Base-by-base conservation (phyloP, 1,140 invertebrate genomes). In the Nautilus pompilius region DNA sequence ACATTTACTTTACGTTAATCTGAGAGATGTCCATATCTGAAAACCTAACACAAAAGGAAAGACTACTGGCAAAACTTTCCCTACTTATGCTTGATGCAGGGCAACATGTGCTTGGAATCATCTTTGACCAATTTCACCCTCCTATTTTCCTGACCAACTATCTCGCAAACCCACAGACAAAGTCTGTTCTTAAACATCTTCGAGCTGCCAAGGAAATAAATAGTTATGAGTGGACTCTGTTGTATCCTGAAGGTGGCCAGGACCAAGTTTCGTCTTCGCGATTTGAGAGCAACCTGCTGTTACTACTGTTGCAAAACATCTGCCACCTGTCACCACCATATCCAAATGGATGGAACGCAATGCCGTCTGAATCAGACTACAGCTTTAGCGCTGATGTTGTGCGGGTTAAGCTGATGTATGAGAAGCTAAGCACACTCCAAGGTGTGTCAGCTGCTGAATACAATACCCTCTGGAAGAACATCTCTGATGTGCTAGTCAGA, bases 321-420 rank as follows among this genome's bases (percentile, higher is more conserved):
- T 79, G 77, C 53, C 76, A 79, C 61, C 66, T 79, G 2, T 72
- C 68, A 48, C 70, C 76, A 8, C 77, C 77, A 15, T 78, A 79
- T 53, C 77, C 77, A 1, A 67, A 76, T 62, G 77, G 77, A 22
- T 79, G 77, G 77, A 26, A 55, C 26, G 46, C 63, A 13, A 33
- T 62, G n/a, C 77, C 77, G 6, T 62, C 72, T 5, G 55, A 68
- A 15, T 69, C 56, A 15, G 77, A 79, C 58, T 66, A 59, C 48
- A 73, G 73, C 53, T 64, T 77, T 2, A 72, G 73, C 49, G 75
- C 73, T 0, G 74, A 79, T 63, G 69, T 79, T 17, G 77, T 74
- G 15, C 63, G 77, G 8, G 46, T 79, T 26, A 70, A 73, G 46
- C 66, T 74, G 20, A 58, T 72, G 10, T 63, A 65, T 22, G 65